Base-by-base conservation (phyloP, 2,888 invertebrate genomes). In the Poecilus cupreus region DNA sequence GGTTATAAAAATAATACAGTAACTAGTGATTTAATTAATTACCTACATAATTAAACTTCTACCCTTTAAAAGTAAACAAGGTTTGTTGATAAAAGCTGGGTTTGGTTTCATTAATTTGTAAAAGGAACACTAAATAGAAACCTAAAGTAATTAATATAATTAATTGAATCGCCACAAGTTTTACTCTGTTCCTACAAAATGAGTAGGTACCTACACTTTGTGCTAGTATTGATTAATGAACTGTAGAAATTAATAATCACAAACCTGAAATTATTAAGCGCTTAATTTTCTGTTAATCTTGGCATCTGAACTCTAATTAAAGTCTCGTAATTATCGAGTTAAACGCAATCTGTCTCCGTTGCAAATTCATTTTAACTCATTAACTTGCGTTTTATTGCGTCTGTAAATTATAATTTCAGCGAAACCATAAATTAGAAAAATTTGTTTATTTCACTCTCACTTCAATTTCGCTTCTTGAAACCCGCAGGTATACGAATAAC, bases 251-350 rank as follows among this genome's bases (percentile, higher is more conserved):
- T n/a, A n/a, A 74, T 74, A 46, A 74, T 74, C 18, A 24, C 46
- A 37, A 22, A 49, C 51, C 74, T 24, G 26, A 49, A 49, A 74
- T 74, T 32, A 49, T 74, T 74, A 74, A 74, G 26, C 16, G 39
- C 26, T 22, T 74, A 74, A 74, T 74, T 74, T 74, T 74, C 74
- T 51, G 51, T 51, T 74, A 74, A 74, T 74, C 49, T 74, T 74
- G 49, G 49, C 26, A 51, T 74, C 51, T 26, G 74, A 74, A 74
- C 22, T 74, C 49, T 51, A 74, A 74, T 74, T 74, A 74, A 51
- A 13, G 74, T 74, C 51, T 10, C 18, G 74, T 74, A 51, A 46
- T 74, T 74, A 51, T 74, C 74, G 49, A 74, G 74, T 74, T 74
- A 74, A 24, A 51, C 32, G 46, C 24, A 74, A 74, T 74, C 74